Conservation (phyloP, 1,140 invertebrate genomes). For the Orchesella cincta region DNA sequence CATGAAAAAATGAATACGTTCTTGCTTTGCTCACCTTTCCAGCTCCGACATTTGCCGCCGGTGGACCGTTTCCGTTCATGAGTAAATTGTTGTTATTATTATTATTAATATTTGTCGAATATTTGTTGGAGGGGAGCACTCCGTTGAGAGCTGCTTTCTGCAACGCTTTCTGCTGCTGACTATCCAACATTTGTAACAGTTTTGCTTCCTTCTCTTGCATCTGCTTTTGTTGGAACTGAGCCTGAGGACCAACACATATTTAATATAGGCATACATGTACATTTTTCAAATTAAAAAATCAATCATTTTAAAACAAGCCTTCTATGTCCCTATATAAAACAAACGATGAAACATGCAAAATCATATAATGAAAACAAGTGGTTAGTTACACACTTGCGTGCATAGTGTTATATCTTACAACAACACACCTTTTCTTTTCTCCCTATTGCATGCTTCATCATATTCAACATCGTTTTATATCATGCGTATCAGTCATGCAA, state of each 20-base stretch:
- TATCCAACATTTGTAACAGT: slow-evolving; percentile 69
- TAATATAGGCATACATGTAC: background rate
- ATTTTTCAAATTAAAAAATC: background rate
- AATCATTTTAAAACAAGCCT: background rate
- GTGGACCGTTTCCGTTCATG: slow-evolving; percentile 14
- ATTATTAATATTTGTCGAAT: slow-evolving; percentile 23
- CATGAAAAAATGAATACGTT: too few relatives aligned
- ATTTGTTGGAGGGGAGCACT: slow-evolving; percentile 62
- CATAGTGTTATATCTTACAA: too few relatives aligned
- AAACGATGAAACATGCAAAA: too few relatives aligned
- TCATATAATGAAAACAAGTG: too few relatives aligned
- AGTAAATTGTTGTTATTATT: slow-evolving; percentile 20
- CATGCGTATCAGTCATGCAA: too few relatives aligned
- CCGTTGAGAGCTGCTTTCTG: slow-evolving; percentile 63
- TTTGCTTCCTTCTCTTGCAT: slow-evolving; percentile 72
- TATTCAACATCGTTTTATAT: too few relatives aligned
- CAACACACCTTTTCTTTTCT: too few relatives aligned
- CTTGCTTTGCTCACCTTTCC: slow-evolving; percentile 36
- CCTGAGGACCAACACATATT: slow-evolving; percentile 57
- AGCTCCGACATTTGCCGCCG: slow-evolving; percentile 37
- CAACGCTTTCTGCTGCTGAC: slow-evolving; percentile 68
- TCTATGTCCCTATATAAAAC: too few relatives aligned
- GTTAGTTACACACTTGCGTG: too few relatives aligned
- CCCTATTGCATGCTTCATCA: too few relatives aligned
- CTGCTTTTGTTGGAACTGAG: slow-evolving; percentile 72